Conservation (phyloP, 2,797 vertebrate genomes). For the Nannoperca obscura region DNA sequence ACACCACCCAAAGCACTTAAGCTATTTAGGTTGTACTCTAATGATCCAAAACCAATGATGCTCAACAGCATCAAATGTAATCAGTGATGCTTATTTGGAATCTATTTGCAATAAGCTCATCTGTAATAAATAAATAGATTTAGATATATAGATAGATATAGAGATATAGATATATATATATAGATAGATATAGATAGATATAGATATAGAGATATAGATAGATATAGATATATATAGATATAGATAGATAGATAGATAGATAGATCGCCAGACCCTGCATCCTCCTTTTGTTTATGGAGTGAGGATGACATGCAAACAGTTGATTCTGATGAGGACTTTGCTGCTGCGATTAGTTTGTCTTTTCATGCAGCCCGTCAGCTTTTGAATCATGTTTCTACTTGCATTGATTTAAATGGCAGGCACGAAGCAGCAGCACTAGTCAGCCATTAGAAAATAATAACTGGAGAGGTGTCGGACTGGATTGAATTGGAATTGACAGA, state of each 20-base stretch:
- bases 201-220: no score
- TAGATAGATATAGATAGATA: no score
- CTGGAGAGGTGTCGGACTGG: conserved; percentile 38
- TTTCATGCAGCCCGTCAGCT: conserved; percentile 23
- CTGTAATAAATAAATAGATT: no score
- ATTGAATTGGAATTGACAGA: conserved; percentile 56
- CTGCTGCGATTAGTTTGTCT: conserved; percentile 24
- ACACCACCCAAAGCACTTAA: not conserved
- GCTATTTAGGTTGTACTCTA: conserved; percentile 19
- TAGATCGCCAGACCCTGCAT: no score
- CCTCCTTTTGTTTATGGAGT: conserved; percentile 3
- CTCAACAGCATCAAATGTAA: conserved; percentile 11
- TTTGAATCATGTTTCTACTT: conserved; percentile 43
- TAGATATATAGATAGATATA: no score
- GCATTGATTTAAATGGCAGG: conserved; percentile 53
- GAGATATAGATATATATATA: no score
- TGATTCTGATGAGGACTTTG: conserved; percentile 9
- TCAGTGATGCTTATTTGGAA: conserved; percentile 32
- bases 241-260: no score
- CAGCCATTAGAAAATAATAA: conserved; percentile 62
- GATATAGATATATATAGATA: no score
- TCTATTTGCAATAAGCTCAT: conserved; percentile 15
- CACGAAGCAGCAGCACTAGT: conserved; percentile 42
- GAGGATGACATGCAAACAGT: not conserved
- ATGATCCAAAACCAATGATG: conserved; percentile 30